These are phyloP conservation scores for Aplodontia rufa DNA, from an alignment of 2,113 vertebrate genomes.

Conservation along the genomic window DNA sequence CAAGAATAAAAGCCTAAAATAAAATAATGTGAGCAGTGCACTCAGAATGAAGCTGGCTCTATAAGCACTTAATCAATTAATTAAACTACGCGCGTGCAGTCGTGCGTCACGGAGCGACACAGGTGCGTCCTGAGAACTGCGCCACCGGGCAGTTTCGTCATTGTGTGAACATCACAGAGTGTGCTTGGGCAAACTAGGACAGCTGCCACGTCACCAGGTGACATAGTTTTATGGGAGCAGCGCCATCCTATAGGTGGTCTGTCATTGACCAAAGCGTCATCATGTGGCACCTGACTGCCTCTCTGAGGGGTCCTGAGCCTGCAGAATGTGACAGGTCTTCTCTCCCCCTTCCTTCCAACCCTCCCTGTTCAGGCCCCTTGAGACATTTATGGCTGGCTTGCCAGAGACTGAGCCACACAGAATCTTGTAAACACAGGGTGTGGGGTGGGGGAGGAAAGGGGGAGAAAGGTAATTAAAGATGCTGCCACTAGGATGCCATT, in stretches of 20 bases:
- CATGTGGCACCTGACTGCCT: background rate
- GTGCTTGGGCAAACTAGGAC: no score
- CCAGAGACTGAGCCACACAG: background rate
- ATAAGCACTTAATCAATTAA: background rate
- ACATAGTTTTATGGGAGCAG: no score
- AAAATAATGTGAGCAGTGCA: fast-evolving
- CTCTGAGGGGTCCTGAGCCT: background rate
- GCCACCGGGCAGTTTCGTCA: no score
- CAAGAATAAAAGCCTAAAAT: background rate
- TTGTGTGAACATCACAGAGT: background rate
- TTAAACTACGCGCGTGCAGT: no score
- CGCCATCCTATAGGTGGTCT: background rate
- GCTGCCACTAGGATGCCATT: constrained; percentile 81
- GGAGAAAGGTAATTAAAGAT: constrained; percentile 75
- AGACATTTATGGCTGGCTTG: background rate
- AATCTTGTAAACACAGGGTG: constrained; percentile 62
- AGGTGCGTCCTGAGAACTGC: background rate
- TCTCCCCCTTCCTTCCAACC: fast-evolving
- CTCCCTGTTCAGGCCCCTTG: fast-evolving
- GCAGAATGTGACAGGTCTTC: background rate
- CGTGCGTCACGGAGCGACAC: background rate
- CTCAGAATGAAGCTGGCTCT: background rate
- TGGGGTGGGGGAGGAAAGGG: background rate
- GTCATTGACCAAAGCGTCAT: background rate
- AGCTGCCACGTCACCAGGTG: background rate